Base-by-base conservation (phyloP, 2,797 vertebrate genomes). In the Carapus acus region DNA sequence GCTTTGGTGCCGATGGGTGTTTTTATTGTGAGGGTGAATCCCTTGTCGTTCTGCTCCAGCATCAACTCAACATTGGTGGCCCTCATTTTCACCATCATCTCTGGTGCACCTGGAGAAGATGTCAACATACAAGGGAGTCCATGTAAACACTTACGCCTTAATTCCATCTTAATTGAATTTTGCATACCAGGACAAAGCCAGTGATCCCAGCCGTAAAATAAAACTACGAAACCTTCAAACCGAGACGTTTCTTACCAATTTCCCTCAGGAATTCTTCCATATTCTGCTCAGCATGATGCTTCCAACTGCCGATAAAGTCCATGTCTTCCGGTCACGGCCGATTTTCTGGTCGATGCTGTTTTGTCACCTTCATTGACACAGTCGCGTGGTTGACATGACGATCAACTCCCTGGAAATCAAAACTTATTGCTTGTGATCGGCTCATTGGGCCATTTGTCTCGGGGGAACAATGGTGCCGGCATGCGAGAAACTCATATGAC, bases 221-320 rank as follows among this genome's bases (percentile, higher is more conserved):
- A n/a, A 11, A 13, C 9, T 33, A 33, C 9, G 3, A 7, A 11
- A 33, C 8, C 9, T 4, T 27, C 9, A 31, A 8, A 15, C 19
- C 14, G 5, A 1, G n/a, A 11, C 13, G 4, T 12, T 6, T 44
- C 76, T 84, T 47, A 88, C 88, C 82, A 0, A 87, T 27, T 19
- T 64, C 81, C 76, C 85, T 87, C 48, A 94, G 78, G 43, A 94
- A 92, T 3, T 81, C 81, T 33, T 91, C 89, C 0, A 87, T 78
- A 53, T 93, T 93, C 45, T 91, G 87, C 49, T 94, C 90, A 8
- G 66, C 56, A 9, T 90, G 86, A 66, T 93, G 84, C 34, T 91
- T 77, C 92, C 92, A 94, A 3, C 87, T 89, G 50, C 92, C 91
- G 0, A 1, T 69, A 58, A 93, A 93, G 2, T 90, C 87, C 91